Conservation (phyloP, 2,888 invertebrate species). For the Watsonalla cultraria region DNA sequence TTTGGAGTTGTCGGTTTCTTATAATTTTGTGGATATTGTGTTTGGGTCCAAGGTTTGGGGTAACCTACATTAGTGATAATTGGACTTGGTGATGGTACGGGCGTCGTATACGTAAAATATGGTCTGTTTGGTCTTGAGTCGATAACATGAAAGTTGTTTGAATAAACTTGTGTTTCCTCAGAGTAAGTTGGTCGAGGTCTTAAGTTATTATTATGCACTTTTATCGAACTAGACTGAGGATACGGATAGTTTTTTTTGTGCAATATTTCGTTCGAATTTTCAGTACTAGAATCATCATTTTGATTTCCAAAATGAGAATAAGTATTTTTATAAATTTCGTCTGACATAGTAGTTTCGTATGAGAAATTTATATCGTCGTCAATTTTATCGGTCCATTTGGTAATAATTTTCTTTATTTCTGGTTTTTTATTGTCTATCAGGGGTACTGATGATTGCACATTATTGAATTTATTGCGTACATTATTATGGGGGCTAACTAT, state of each 20-base stretch:
- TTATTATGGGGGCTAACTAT: conserved; percentile 19
- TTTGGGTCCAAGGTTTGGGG: conserved; percentile 50
- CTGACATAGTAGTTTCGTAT: conserved; percentile 44
- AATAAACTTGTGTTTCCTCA: conserved; percentile 47
- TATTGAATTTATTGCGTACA: conserved; percentile 9
- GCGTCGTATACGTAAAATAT: conserved; percentile 49
- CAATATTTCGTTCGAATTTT: conserved; percentile 31
- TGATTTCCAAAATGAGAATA: conserved; percentile 21
- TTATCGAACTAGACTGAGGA: conserved; percentile 12
- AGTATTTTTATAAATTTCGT: conserved; percentile 26
- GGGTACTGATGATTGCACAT: background rate
- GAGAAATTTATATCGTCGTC: conserved; percentile 66
- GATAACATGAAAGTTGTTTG: conserved; percentile 49
- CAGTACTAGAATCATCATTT: conserved; percentile 24
- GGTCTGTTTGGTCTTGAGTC: conserved; percentile 41
- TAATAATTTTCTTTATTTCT: conserved; percentile 65
- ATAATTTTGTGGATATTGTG: conserved; percentile 20
- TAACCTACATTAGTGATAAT: conserved; percentile 69
- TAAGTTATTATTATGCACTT: conserved; percentile 31
- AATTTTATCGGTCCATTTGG: conserved; percentile 74
- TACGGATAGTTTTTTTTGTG: conserved; percentile 22
- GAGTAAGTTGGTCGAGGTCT: conserved; percentile 42
- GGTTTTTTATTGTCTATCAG: conserved; percentile 36
- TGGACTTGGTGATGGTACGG: conserved; percentile 36
- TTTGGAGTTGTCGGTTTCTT: conserved; percentile 47